Evolutionary conservation across 1,140 invertebrate genomes (phyloP).

Genomic region (Trialeurodes vaporariorum): DNA sequence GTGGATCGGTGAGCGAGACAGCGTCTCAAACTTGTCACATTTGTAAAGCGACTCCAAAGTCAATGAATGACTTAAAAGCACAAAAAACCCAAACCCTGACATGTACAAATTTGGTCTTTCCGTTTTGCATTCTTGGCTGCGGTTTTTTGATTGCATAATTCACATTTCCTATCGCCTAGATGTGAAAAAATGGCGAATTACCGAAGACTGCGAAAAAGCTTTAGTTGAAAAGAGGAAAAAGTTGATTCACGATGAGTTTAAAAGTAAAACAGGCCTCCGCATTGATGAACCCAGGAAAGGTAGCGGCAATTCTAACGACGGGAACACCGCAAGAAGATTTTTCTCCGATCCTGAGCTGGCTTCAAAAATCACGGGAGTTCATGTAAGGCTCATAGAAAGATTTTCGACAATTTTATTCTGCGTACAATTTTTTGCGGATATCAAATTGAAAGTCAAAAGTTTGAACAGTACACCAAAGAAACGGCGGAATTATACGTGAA

Average conservation of each 20-base stretch:
- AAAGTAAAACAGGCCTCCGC: conserved; percentile 10
- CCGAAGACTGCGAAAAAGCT: conserved; percentile 12
- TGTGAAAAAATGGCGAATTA: conserved; percentile 14
- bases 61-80: conserved; percentile 12
- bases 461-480: conserved; percentile 23
- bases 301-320: conserved; percentile 30
- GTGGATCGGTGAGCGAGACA: neutral
- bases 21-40: conserved; percentile 15
- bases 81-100: conserved; percentile 7
- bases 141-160: conserved; percentile 15
- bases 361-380: conserved; percentile 29
- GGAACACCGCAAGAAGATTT: conserved; percentile 32
- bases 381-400: conserved; percentile 29
- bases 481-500: conserved; percentile 22
- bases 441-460: conserved; percentile 18
- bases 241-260: conserved; percentile 14
- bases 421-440: conserved; percentile 27
- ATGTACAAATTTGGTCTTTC: conserved; percentile 9
- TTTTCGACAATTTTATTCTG: conserved; percentile 28
- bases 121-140: conserved; percentile 16
- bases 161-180: conserved; percentile 15
- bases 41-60: conserved; percentile 10
- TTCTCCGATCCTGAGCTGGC: conserved; percentile 27
- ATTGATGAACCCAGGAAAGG: conserved; percentile 7
- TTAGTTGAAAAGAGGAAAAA: conserved; percentile 12